Evolutionary conservation across 2,797 vertebrate species (phyloP), one percentile per base, ranked within the genome.

Genomic region (Dryobates pubescens): DNA sequence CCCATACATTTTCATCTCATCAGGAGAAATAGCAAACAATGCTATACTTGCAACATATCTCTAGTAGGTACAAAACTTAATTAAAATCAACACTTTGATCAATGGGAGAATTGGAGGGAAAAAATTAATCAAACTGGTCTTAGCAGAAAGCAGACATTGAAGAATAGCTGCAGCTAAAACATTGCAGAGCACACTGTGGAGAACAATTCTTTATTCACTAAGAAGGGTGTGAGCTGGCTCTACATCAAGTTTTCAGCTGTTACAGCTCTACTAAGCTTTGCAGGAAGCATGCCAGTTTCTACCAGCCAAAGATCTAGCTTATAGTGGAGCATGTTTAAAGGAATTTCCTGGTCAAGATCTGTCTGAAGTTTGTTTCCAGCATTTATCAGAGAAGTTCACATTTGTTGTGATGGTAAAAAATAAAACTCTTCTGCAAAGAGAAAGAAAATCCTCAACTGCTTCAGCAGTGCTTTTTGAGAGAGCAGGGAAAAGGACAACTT

Each of bases 371-470:
- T 79, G 27, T 84, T 92, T 85, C 71, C 30, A 64, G 34, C 16
- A 51, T 30, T 58, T 86, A 72, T 5, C 80, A 90, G 29, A 79
- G 65, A 87, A 93, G 54, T 86, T 69, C 13, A 65, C 12, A 62
- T 88, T 80, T 67, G 13, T 84, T 65, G 14, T 45, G 17, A 82
- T 36, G 41, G 34, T 23, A 90, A 90, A 79, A 79, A 86, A 32
- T n/a, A 68, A 91, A 89, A 34, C 32, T 15, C 32, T 63, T 14
- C 23, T 62, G 34, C n/a, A 54, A 81, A 77, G 38, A 78, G 57
- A 88, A 92, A 68, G 30, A 82, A 95, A 87, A 78, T 45, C 45
- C 53, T 76, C 62, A 59, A 36, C 82, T 90, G 34, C 47, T 94
- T 89, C 54, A 87, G 70, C 73, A 64, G n/a, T 64, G 58, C 36